These are phyloP conservation scores for Apistogramma diplotaenia DNA, from an alignment of 2,113 vertebrate genomes.

Conservation along the genomic window DNA sequence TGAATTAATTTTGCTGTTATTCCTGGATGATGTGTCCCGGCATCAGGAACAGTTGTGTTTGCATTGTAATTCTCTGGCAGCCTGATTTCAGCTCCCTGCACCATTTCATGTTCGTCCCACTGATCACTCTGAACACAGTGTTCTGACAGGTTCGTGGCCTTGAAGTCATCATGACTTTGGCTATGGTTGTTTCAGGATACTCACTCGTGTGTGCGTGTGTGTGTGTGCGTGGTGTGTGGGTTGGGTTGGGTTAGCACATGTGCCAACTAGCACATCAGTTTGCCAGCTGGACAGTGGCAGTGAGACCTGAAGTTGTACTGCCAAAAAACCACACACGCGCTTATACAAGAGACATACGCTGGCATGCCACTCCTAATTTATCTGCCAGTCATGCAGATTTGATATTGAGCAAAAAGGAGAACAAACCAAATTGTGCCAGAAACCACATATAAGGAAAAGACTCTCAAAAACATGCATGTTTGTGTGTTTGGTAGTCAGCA, in stretches of 20 bases:
- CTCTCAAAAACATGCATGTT: neutral
- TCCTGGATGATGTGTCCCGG: neutral
- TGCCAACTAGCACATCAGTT: slow-evolving; percentile 38
- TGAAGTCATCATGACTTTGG: slow-evolving; percentile 1
- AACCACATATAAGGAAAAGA: slow-evolving; percentile 21
- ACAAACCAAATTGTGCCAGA: slow-evolving; percentile 14
- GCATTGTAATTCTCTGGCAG: slow-evolving; percentile 21
- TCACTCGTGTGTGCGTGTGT: neutral
- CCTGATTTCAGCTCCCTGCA: neutral
- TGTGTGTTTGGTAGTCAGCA: neutral
- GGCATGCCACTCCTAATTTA: neutral
- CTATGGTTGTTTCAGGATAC: neutral
- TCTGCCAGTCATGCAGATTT: slow-evolving; percentile 52
- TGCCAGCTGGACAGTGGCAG: slow-evolving; percentile 51
- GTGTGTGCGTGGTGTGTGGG: neutral
- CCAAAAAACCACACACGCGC: slow-evolving; percentile 19
- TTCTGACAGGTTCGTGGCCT: slow-evolving; percentile 14
- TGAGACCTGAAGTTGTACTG: slow-evolving; percentile 34
- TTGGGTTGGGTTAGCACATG: neutral
- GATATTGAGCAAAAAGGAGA: slow-evolving; percentile 35
- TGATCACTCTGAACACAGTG: neutral
- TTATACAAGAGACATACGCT: slow-evolving; percentile 1
- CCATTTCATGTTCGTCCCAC: slow-evolving; percentile 10
- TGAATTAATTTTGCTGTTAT: slow-evolving; percentile 11
- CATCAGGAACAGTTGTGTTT: neutral